Base-by-base conservation (phyloP, 2,888 invertebrate species). In the Cheilosia impressa region DNA sequence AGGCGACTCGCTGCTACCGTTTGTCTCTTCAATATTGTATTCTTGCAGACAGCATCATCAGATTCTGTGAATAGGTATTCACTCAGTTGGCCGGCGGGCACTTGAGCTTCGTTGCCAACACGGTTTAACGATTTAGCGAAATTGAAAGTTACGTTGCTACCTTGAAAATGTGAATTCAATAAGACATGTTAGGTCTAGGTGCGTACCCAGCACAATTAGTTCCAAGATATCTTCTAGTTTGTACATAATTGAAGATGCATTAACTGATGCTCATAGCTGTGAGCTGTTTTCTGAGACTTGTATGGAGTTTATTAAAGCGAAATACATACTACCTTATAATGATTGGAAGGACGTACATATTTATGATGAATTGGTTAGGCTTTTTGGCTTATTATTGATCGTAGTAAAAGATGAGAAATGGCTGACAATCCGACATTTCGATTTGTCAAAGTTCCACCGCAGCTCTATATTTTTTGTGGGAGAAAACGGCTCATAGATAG, bases 141-240 rank as follows among this genome's bases (percentile, higher is more conserved):
- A 80, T 45, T 47, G 75, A 80, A 80, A 75, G 80, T 68, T 43
- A 66, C 22, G 41, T 63, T 19, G 41, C 68, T 62, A 80, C 80
- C 75, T 80, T 80, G 75, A 75, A 58, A 53, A 22, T 53, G 10
- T 27, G 45, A 5, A 45, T 31, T 68, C 27, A 13, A 19, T 31
- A 55, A 43, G 41, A 47, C 19, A 47, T 17, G 9, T 19, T 47
- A 19, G 5, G 17, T 45, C 17, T 2, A n/a, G 1, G 6, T 31
- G 13, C 27, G 47, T 47, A 38, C 9, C 34, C 22, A 22, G 22
- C 22, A 41, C 22, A 17, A 47, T 38, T 27, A 27, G 52, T 24
- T 65, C 7, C 9, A 13, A 19, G 57, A 50, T 17, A 47, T 7
- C 9, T 9, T 31, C 9, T n/a, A 47, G 19, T 19, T 22, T 19